Conservation (phyloP, 2,888 invertebrate genomes). For the Nemotelus nigrinus region DNA sequence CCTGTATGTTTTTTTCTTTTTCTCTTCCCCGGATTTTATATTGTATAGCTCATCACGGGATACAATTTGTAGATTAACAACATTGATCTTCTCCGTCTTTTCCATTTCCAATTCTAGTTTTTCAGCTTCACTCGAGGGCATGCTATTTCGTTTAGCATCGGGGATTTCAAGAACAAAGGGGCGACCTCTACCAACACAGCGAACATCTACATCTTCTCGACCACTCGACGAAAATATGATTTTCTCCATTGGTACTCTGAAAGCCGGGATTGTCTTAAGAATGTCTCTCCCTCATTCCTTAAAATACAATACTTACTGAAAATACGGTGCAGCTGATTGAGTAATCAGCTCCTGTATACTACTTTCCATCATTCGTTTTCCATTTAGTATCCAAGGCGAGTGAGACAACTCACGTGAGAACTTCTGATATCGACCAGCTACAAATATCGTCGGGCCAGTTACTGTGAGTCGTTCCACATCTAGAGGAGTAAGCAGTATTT, state of each 20-base stretch:
- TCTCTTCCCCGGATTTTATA: conserved; percentile 87
- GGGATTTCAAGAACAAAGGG: conserved; percentile 91
- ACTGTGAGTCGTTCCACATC: conserved; percentile 57
- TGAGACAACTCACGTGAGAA: conserved; percentile 86
- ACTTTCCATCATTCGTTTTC: conserved; percentile 80
- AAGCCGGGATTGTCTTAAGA: conserved; percentile 24
- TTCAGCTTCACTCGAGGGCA: conserved; percentile 67
- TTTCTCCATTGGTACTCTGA: conserved; percentile 56
- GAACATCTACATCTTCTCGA: conserved; percentile 96
- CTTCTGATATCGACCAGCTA: conserved; percentile 79
- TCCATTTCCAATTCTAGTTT: conserved; percentile 70
- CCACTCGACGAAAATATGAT: conserved; percentile 91
- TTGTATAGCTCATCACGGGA: conserved; percentile 73
- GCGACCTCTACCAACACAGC: conserved; percentile 89
- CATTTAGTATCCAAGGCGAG: conserved; percentile 92
- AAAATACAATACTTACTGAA: conserved; percentile 65
- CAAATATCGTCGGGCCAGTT: conserved; percentile 60
- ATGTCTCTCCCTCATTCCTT: background rate
- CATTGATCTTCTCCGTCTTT: conserved; percentile 67
- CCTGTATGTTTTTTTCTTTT: conserved; percentile 86
- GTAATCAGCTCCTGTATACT: conserved; percentile 92
- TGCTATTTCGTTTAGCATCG: conserved; percentile 70
- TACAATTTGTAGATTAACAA: conserved; percentile 74
- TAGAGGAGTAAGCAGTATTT: conserved; percentile 60
- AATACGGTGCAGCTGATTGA: conserved; percentile 70